phyloP scores from a whole-genome alignment of 2,797 vertebrate genomes.

The Acipenser ruthenus region DNA sequence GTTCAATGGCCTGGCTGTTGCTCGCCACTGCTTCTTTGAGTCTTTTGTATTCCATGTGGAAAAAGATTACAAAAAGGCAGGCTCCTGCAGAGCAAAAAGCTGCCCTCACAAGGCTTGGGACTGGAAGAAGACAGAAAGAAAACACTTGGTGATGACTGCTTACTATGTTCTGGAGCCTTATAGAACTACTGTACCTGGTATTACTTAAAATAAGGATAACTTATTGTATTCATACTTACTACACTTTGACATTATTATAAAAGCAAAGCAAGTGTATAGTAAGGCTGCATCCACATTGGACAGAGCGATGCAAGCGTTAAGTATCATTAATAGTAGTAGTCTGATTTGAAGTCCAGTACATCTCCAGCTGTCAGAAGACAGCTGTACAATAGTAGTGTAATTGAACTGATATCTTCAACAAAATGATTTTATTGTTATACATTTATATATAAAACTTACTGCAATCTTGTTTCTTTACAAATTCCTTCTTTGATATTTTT shows the following conservation, averaged over 20 bases:
- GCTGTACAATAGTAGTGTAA: no score
- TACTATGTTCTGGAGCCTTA: neutral
- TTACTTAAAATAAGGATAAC: neutral
- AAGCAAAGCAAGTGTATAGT: neutral
- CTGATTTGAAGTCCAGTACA: no score
- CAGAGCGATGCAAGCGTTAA: no score
- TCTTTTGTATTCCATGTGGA: conserved; percentile 71
- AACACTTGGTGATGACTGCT: neutral
- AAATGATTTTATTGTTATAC: no score
- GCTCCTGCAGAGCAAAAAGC: conserved; percentile 56
- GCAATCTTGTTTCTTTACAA: no score
- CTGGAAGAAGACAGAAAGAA: conserved; percentile 38
- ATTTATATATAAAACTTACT: no score
- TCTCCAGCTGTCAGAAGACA: no score
- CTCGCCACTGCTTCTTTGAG: conserved; percentile 49
- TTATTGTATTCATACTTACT: neutral
- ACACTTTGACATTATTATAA: neutral
- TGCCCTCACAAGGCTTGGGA: conserved; percentile 69
- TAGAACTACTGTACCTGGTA: neutral
- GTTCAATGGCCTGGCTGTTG: neutral
- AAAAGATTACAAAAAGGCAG: conserved; percentile 68
- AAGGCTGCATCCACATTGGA: no score
- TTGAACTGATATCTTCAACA: no score
- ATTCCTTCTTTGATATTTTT: no score
- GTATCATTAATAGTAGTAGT: no score